These are phyloP conservation scores for Crotalus helleri DNA, from an alignment of 2,113 vertebrate species.

Conservation along the genomic window DNA sequence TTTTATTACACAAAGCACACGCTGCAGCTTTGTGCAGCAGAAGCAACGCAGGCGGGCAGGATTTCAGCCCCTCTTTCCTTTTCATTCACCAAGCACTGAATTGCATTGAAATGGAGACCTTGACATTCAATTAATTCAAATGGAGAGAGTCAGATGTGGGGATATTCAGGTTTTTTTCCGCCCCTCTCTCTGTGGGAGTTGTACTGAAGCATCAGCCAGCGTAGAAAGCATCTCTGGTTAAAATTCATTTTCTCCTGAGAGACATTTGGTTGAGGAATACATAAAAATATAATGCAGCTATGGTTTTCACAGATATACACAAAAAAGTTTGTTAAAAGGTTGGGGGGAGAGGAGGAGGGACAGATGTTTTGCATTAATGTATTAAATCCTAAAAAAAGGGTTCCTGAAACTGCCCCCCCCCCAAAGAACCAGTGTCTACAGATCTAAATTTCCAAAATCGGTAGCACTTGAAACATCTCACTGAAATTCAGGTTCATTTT, in stretches of 20 bases:
- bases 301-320: neutral
- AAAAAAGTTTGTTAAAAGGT: neutral
- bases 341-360: rapidly evolving
- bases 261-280: neutral
- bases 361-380: neutral
- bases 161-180: neutral
- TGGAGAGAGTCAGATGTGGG: neutral
- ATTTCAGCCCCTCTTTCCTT: neutral
- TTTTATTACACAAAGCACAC: slow-evolving; percentile 7
- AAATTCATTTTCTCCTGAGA: neutral
- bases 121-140: neutral
- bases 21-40: neutral
- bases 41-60: neutral
- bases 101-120: neutral
- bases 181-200: neutral
- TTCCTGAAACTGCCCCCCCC: too few relatives aligned
- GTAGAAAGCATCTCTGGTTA: neutral
- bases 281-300: neutral
- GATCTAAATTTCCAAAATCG: neutral
- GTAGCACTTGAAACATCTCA: neutral
- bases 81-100: neutral
- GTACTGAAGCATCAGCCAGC: neutral
- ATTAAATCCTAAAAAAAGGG: neutral
- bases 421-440: neutral
- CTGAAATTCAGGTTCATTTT: neutral